Base-by-base conservation (phyloP, 2,888 invertebrate species). In the Andrena haemorrhoa region DNA sequence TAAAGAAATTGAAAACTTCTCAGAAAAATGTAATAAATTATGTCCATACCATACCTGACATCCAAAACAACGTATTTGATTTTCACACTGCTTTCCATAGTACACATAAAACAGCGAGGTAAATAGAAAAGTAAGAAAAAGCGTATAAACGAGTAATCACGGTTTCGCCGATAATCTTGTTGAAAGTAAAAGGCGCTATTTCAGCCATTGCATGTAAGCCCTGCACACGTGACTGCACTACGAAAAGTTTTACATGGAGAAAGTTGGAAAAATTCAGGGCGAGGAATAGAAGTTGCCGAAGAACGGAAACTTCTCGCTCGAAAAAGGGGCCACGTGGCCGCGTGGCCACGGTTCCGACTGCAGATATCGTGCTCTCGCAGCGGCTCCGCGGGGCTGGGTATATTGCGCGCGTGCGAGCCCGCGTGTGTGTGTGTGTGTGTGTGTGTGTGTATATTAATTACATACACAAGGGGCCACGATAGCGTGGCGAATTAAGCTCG, bases 401-500 rank as follows among this genome's bases (percentile, higher is more conserved):
- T 7, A 10, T 7, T 7, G 12, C 8, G 23, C n/a, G 56, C 10
- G 56, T 4, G 56, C 23, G 23, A 20, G 8, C 1, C 26, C 26
- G 10, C 12, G 3, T 8, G 23, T 56, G 73, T 56, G 60, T 64
- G 64, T 74, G n/a, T n/a, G n/a, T n/a, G n/a, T n/a, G n/a, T 23
- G 3, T 8, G 23, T 56, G 73, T 56, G 60, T 64, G 64, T 74
- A 72, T 72, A 71, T 81, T 81, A 86, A 85, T 86, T 79, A 79
- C 75, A 61, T 75, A 60, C 60, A 75, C 61, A 33, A 35, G 51
- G 56, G 56, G 63, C 47, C 51, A 49, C 49, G 75, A 74, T 82
- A 84, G 77, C 73, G 16, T 31, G 70, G 74, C 61, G 77, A 83
- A 87, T 87, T 80, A 87, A 87, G 85, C 87, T 80, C 80, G 87